Base-by-base conservation (phyloP, 2,888 invertebrate genomes). In the Meteorus cinctellus region DNA sequence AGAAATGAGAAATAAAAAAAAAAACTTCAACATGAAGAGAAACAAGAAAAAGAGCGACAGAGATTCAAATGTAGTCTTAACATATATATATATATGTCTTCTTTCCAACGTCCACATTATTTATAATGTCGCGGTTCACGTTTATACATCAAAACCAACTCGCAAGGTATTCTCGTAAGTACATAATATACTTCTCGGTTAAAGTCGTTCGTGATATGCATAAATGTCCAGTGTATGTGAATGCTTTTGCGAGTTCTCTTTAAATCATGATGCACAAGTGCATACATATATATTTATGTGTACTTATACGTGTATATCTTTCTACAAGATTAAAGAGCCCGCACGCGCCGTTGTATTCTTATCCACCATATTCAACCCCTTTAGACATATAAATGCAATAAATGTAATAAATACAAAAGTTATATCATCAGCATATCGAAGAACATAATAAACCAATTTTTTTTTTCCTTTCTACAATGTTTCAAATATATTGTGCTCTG, bases 111-210 rank as follows among this genome's bases (percentile, higher is more conserved):
- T 70, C 60, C 60, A 34, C 34, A 24, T 70, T 34, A 70, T 70
- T 70, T 70, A 70, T 70, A 41, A 70, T 70, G 29, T 59, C 41
- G 36, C 60, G 48, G 70, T 70, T 70, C 41, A 60, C 48, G 41
- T 59, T 12, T 27, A 55, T 34, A 34, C 31, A 55, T 59, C 31
- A 59, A 60, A 60, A 60, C 34, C 69, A 51, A 3, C 69, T 69
- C 34, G 31, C 29, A 41, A 55, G 34, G 34, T 31, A 69, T 69
- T 69, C 55, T 69, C 55, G 51, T 36, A 41, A 36, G 29, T 51
- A 41, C 12, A 41, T 41, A 41, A 41, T 41, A 41, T 41, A 41
- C 41, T 41, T 41, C 41, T 41, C 59, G 55, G 24, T 31, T 70
- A 27, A n/a, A 34, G 60, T 60, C 24, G 60, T 70, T 70, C 41